These are phyloP conservation scores for Ditylenchus weischeri DNA, from an alignment of 2,888 invertebrate species.

Conservation along the genomic window DNA sequence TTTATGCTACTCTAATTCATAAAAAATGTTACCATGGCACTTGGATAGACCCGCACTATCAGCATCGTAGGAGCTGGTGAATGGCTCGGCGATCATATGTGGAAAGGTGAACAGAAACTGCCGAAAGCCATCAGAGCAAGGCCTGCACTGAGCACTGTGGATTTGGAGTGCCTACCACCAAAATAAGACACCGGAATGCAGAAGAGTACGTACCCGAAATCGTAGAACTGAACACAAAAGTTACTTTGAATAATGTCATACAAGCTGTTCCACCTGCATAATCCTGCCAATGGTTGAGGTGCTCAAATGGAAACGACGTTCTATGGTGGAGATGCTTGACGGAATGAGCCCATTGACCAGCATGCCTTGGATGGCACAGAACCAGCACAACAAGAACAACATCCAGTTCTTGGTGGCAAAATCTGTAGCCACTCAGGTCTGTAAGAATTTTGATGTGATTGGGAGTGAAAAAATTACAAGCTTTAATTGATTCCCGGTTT, in stretches of 20 bases:
- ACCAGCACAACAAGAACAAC: slow-evolving; percentile 57
- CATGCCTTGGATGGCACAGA: slow-evolving; percentile 67
- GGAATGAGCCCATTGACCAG: slow-evolving; percentile 83
- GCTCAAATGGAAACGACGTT: slow-evolving; percentile 75
- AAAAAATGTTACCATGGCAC: slow-evolving; percentile 17
- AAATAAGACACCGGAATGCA: slow-evolving; percentile 82
- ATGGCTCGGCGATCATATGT: slow-evolving; percentile 72
- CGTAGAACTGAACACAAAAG: slow-evolving; percentile 65
- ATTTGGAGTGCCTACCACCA: slow-evolving; percentile 66
- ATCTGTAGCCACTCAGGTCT: slow-evolving; percentile 56
- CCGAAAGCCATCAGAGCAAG: slow-evolving; percentile 70
- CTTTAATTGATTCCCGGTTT: too few relatives aligned
- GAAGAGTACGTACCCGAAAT: slow-evolving; percentile 78
- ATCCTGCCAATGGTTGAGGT: slow-evolving; percentile 80
- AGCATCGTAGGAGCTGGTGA: slow-evolving; percentile 38
- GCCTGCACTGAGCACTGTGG: slow-evolving; percentile 65
- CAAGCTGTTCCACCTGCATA: slow-evolving; percentile 61
- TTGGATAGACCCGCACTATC: slow-evolving; percentile 31
- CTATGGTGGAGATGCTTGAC: slow-evolving; percentile 83
- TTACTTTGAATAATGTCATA: not conserved
- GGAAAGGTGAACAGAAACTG: slow-evolving; percentile 76
- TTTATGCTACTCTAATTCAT: not conserved
- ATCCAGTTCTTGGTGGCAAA: slow-evolving; percentile 54
- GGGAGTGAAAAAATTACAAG: too few relatives aligned
- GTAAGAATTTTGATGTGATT: slow-evolving; percentile 2